These are phyloP conservation scores for Drosophila meridionalis DNA, from an alignment of 2,888 invertebrate genomes.

Conservation along the genomic window DNA sequence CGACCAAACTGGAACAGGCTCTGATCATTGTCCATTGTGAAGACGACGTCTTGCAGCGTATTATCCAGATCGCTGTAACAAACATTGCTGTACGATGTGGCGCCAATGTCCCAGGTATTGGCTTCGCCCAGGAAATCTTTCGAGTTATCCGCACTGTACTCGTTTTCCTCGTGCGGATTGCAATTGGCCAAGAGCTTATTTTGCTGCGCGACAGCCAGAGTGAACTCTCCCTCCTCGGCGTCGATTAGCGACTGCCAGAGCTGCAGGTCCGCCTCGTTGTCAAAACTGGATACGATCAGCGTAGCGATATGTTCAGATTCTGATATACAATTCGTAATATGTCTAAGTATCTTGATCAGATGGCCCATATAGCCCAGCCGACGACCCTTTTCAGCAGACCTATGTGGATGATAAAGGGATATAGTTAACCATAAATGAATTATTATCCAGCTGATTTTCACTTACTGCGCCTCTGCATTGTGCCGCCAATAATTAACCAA, in stretches of 20 bases:
- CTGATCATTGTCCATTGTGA: conserved; percentile 77
- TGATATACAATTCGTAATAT: conserved; percentile 85
- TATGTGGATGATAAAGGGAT: conserved; percentile 72
- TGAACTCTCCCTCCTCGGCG: conserved; percentile 81
- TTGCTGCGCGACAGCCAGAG: conserved; percentile 80
- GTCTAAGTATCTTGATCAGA: conserved; percentile 87
- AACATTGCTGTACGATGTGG: conserved; percentile 56
- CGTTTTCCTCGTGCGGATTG: conserved; percentile 82
- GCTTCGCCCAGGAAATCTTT: conserved; percentile 72
- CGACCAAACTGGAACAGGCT: conserved; percentile 75
- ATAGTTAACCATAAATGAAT: neutral
- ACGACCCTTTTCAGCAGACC: conserved; percentile 86
- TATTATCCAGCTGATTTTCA: conserved; percentile 55
- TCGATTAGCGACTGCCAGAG: conserved; percentile 85
- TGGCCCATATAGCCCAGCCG: conserved; percentile 89
- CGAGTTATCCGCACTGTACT: conserved; percentile 72
- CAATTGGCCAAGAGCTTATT: conserved; percentile 83
- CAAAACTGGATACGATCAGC: conserved; percentile 86
- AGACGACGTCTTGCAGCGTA: conserved; percentile 72
- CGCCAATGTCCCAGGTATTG: conserved; percentile 50
- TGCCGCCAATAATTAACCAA: conserved; percentile 93
- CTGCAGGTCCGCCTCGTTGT: conserved; percentile 86
- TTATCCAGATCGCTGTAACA: conserved; percentile 61
- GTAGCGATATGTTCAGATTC: conserved; percentile 86
- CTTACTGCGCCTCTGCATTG: conserved; percentile 92